Percentiles rank a stretch among this genome's conserved stretches.
phyloP scores from a whole-genome alignment of 2,888 invertebrate genomes.

The Dyspetes luteomarginatus region DNA sequence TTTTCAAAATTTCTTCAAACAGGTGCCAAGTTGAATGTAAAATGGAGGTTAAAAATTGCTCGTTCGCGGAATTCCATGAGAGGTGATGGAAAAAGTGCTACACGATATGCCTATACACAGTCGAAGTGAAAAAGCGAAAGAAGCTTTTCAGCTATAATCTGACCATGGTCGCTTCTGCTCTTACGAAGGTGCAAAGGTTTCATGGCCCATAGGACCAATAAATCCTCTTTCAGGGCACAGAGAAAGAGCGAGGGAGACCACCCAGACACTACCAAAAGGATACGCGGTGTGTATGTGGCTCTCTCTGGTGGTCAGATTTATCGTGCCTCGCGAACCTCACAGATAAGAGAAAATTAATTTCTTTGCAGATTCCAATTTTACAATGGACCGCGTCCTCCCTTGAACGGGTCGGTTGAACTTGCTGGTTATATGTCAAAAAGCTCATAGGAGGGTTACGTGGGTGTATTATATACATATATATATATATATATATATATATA shows the following conservation, averaged over 20 bases:
- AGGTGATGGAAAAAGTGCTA: background rate
- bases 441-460: background rate
- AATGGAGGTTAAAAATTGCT: background rate
- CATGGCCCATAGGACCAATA: slow-evolving; percentile 53
- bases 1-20: background rate
- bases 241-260: slow-evolving; percentile 12
- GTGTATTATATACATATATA: background rate
- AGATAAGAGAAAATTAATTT: slow-evolving; percentile 65
- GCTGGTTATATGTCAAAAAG: background rate
- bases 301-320: slow-evolving; percentile 54
- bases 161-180: slow-evolving; percentile 24
- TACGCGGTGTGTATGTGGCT: slow-evolving; percentile 18
- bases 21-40: background rate
- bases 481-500: background rate
- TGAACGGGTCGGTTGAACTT: slow-evolving; percentile 7
- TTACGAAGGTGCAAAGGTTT: slow-evolving; percentile 40
- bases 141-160: slow-evolving; percentile 11
- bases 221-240: slow-evolving; percentile 35
- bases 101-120: background rate
- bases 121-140: background rate
- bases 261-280: slow-evolving; percentile 14
- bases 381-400: slow-evolving; percentile 45
- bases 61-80: background rate
- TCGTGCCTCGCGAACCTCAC: slow-evolving; percentile 54
- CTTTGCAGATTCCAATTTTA: slow-evolving; percentile 61